phyloP scores from a whole-genome alignment of 1,140 invertebrate species.

The Sycobia sp. region DNA sequence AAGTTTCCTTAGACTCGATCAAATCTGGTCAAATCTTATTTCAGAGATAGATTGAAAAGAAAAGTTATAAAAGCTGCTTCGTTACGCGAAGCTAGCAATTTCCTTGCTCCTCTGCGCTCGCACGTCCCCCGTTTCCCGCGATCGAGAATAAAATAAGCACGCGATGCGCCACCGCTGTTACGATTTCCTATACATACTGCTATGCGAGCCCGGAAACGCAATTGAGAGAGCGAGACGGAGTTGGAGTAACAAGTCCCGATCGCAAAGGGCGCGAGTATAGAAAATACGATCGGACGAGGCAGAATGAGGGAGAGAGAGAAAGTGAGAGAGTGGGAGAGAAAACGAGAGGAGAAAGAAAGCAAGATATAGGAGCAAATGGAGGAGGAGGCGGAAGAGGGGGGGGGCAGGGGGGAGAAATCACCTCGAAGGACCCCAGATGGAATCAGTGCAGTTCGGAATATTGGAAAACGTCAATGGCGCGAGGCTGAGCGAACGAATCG shows the following conservation, averaged over 20 bases:
- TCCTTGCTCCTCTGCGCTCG: neutral
- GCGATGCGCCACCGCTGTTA: neutral
- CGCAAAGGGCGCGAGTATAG: neutral
- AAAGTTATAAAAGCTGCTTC: constrained; percentile 22
- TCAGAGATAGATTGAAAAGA: constrained; percentile 16
- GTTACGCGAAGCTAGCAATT: constrained; percentile 21
- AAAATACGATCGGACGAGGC: neutral
- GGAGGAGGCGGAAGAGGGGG: too few relatives aligned
- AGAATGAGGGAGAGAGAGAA: too few relatives aligned
- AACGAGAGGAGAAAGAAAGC: too few relatives aligned
- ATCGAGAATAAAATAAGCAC: constrained; percentile 24
- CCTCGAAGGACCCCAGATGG: constrained; percentile 48
- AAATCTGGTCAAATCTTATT: too few relatives aligned
- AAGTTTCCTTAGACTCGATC: too few relatives aligned
- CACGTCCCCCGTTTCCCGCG: neutral
- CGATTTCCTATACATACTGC: too few relatives aligned
- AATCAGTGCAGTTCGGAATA: constrained; percentile 60
- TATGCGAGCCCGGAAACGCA: too few relatives aligned
- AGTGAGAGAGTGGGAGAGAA: too few relatives aligned
- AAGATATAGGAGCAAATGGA: too few relatives aligned
- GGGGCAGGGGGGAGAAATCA: constrained; percentile 24
- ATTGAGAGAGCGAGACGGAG: constrained; percentile 6
- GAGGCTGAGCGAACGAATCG: constrained; percentile 29
- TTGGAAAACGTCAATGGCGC: constrained; percentile 54
- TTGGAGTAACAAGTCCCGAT: constrained; percentile 19